Conservation (phyloP, 2,113 vertebrate genomes). For the Cephalopterus ornatus region DNA sequence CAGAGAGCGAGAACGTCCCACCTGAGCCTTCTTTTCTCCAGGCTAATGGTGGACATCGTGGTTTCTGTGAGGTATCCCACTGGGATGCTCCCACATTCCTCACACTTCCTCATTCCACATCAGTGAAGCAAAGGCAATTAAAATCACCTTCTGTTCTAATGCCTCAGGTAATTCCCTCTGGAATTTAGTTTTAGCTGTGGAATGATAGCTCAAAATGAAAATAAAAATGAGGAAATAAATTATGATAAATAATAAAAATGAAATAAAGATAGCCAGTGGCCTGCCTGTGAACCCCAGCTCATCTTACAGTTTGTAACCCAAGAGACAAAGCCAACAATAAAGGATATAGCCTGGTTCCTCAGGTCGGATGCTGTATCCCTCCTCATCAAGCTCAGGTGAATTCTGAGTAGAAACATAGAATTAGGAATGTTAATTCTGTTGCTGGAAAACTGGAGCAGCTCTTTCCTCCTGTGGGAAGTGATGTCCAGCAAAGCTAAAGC, state of each 20-base stretch:
- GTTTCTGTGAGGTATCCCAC: neutral
- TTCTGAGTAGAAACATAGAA: constrained; percentile 74
- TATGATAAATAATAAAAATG: neutral
- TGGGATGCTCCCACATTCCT: fast-evolving
- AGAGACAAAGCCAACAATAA: neutral
- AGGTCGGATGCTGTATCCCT: constrained; percentile 94
- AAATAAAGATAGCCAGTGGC: neutral
- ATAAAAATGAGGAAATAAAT: neutral
- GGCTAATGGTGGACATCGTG: fast-evolving
- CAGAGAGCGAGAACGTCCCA: neutral
- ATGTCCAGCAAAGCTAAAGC: neutral
- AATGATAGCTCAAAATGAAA: neutral
- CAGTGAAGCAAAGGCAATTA: neutral
- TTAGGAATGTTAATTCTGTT: neutral
- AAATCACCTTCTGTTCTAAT: neutral
- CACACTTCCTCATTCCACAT: neutral
- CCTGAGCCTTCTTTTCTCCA: neutral
- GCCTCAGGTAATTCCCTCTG: neutral
- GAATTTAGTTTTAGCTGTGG: neutral
- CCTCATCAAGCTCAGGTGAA: constrained; percentile 93
- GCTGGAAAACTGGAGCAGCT: neutral
- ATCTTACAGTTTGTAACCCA: neutral
- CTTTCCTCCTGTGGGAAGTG: neutral
- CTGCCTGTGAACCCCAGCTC: neutral
- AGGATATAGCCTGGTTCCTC: constrained; percentile 97